phyloP scores from a whole-genome alignment of 2,797 vertebrate genomes.

The Cynopterus sphinx region DNA sequence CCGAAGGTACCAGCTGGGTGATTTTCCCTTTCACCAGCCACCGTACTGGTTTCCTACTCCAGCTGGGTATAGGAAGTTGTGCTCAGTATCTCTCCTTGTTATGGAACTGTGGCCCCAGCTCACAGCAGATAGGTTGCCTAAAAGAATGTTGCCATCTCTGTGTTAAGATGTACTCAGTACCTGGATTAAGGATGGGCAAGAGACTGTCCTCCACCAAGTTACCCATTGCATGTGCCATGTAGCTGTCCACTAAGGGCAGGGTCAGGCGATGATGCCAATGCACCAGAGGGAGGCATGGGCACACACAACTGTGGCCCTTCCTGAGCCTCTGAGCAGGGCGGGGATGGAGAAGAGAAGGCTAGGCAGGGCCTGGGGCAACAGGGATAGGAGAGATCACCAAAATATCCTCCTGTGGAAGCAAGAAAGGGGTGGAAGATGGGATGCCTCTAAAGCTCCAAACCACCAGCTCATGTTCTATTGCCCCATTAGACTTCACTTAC shows the following conservation, averaged over 20 bases:
- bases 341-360: not conserved
- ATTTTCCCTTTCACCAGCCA: not conserved
- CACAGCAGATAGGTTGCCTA: not conserved
- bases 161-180: no score
- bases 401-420: not conserved
- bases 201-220: not conserved
- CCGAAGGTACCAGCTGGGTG: not conserved
- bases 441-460: not conserved
- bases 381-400: not conserved
- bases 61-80: not conserved
- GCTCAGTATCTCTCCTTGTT: not conserved
- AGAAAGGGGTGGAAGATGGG: not conserved
- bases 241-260: not conserved
- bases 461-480: not conserved
- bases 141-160: not conserved
- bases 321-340: not conserved
- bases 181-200: not conserved
- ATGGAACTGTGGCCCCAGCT: not conserved
- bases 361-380: not conserved
- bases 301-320: no score
- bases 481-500: not conserved
- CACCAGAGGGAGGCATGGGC: accelerated
- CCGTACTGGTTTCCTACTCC: not conserved
- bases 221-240: no score
- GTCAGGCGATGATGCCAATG: not conserved